Evolutionary conservation across 2,797 vertebrate genomes (phyloP).

Genomic region (Urophycis tenuis): DNA sequence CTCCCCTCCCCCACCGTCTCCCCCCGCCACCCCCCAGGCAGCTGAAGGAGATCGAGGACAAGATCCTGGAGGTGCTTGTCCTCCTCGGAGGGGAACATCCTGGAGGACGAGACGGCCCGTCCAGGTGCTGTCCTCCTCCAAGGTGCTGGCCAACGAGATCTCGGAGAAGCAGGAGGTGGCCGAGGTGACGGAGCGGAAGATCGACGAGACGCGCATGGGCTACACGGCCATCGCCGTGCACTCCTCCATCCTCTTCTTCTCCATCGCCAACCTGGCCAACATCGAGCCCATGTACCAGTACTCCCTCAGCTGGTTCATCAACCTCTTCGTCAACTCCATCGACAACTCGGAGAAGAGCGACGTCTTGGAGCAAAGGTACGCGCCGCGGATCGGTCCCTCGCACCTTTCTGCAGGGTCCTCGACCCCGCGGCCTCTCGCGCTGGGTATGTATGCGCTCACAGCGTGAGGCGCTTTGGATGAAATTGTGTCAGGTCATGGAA

Average conservation of each 20-base stretch:
- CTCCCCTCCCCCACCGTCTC: too few species aligned
- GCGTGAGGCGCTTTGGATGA: not conserved
- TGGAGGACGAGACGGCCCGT: conserved; percentile 91
- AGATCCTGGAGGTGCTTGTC: conserved; percentile 90
- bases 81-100: conserved; percentile 84
- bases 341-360: conserved; percentile 83
- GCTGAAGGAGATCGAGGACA: conserved; percentile 90
- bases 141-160: conserved; percentile 84
- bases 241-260: conserved; percentile 88
- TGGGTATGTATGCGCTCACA: not conserved
- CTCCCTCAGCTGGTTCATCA: conserved; percentile 91
- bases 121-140: conserved; percentile 85
- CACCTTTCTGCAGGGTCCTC: not conserved
- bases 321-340: conserved; percentile 83
- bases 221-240: conserved; percentile 86
- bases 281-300: conserved; percentile 97
- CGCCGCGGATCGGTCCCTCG: not conserved
- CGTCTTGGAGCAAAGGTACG: conserved; percentile 68
- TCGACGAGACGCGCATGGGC: conserved; percentile 85
- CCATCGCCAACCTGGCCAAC: conserved; percentile 87
- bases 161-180: conserved; percentile 87
- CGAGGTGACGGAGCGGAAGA: conserved; percentile 80
- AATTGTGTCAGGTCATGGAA: not conserved
- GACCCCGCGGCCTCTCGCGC: too few species aligned
- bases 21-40: conserved; percentile 71